Percentiles rank a stretch among this genome's conserved stretches.
phyloP scores from a whole-genome alignment of 1,140 invertebrate genomes.

The Glossosoma conforme region DNA sequence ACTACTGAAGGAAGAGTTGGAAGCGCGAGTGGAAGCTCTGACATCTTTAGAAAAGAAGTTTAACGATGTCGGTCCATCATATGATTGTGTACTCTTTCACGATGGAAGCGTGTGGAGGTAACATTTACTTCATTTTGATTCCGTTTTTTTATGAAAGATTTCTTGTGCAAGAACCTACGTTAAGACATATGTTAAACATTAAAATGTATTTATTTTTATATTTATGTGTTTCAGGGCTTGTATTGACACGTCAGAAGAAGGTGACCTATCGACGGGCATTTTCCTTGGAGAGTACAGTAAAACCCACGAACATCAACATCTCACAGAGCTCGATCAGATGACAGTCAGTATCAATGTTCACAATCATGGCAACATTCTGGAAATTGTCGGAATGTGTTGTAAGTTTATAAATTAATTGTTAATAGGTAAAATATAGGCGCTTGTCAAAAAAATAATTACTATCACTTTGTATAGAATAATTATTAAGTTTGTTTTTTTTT shows the following conservation, averaged over 20 bases:
- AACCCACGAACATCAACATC: constrained; percentile 72
- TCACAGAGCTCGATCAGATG: constrained; percentile 75
- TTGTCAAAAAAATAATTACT: too few species aligned
- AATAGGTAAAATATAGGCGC: too few species aligned
- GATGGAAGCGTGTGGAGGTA: constrained; percentile 47
- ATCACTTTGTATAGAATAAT: too few species aligned
- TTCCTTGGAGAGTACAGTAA: constrained; percentile 80
- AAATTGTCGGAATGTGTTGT: constrained; percentile 93
- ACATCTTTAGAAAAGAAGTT: constrained; percentile 85
- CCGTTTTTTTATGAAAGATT: too few species aligned
- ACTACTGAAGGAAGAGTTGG: constrained; percentile 83
- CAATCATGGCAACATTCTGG: constrained; percentile 85
- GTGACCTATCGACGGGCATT: constrained; percentile 70
- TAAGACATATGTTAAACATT: not conserved
- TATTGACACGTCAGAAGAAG: constrained; percentile 80
- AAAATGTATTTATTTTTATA: constrained; percentile 1
- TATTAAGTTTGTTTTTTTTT: too few species aligned
- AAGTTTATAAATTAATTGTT: constrained; percentile 46
- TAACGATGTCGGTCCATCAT: constrained; percentile 79
- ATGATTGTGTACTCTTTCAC: constrained; percentile 91
- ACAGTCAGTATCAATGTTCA: constrained; percentile 92
- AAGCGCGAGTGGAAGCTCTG: constrained; percentile 79
- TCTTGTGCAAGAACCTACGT: too few species aligned
- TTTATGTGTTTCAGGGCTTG: constrained; percentile 60
- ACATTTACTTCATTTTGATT: constrained; percentile 6